phyloP scores from a whole-genome alignment of 2,113 vertebrate genomes.

The Strix aluco region DNA sequence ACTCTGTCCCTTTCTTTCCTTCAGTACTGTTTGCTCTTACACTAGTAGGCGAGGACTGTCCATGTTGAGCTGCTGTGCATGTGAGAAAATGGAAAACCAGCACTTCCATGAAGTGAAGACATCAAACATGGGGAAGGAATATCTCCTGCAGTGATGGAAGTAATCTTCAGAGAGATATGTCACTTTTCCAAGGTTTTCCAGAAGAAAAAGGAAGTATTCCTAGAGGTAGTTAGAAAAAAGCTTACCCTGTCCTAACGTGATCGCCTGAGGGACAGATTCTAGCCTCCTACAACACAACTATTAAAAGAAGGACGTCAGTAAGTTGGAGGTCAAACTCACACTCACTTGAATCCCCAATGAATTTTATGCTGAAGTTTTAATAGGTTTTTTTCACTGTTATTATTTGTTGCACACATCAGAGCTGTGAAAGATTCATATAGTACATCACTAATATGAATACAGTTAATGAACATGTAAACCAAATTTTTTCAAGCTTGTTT shows the following conservation, averaged over 20 bases:
- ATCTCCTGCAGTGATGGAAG: not conserved
- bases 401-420: not conserved
- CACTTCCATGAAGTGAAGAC: not conserved
- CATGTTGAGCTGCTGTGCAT: not conserved
- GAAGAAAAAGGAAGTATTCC: not conserved
- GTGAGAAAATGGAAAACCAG: not conserved
- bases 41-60: fast-evolving
- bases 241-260: not conserved
- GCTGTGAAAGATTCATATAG: not conserved
- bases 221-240: not conserved
- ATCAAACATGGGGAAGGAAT: not conserved
- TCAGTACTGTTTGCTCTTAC: not conserved
- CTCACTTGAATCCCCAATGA: not conserved
- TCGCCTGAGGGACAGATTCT: not conserved
- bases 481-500: not conserved
- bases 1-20: not conserved
- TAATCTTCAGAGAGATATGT: not conserved
- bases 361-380: not conserved
- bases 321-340: not conserved
- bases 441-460: not conserved
- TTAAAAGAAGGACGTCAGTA: not conserved
- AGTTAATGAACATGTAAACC: not conserved
- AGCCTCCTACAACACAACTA: not conserved
- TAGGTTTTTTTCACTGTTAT: not conserved
- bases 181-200: not conserved